Percentiles rank a stretch among this genome's conserved stretches.
Evolutionary conservation across 2,113 vertebrate genomes (phyloP).

Genomic region (Oryzias melastigma): DNA sequence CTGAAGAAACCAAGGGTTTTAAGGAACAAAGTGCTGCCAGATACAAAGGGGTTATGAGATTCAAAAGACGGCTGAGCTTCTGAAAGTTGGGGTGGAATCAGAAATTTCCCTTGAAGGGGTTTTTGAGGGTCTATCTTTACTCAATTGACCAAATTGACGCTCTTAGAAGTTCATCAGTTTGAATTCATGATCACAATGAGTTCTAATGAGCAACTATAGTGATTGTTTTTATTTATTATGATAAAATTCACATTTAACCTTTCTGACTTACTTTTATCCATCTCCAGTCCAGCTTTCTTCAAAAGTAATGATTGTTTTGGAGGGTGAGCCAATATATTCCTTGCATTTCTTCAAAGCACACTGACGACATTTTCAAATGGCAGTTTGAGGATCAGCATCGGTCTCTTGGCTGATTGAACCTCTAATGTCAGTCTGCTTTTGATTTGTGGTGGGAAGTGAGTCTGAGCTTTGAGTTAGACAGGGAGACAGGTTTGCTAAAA

Average conservation of each 20-base stretch:
- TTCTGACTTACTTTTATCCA: constrained; percentile 44
- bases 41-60: neutral
- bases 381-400: constrained; percentile 50
- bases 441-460: constrained; percentile 24
- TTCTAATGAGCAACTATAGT: constrained; percentile 1
- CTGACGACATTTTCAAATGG: constrained; percentile 53
- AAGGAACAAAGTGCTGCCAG: constrained; percentile 14
- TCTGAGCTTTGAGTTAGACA: neutral
- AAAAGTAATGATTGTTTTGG: constrained; percentile 52
- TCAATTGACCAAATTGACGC: neutral
- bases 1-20: constrained; percentile 3
- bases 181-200: neutral
- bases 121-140: neutral
- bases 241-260: constrained; percentile 28
- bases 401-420: constrained; percentile 56
- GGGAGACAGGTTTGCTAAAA: constrained; percentile 20
- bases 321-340: constrained; percentile 9
- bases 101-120: neutral
- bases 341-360: constrained; percentile 17
- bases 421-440: constrained; percentile 55
- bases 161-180: neutral
- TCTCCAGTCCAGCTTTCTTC: constrained; percentile 25
- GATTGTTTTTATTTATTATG: constrained; percentile 4
- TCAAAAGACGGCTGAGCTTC: neutral
- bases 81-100: neutral